Base-by-base conservation (phyloP, 1,140 invertebrate species). In the Wiebesia pumilae region DNA sequence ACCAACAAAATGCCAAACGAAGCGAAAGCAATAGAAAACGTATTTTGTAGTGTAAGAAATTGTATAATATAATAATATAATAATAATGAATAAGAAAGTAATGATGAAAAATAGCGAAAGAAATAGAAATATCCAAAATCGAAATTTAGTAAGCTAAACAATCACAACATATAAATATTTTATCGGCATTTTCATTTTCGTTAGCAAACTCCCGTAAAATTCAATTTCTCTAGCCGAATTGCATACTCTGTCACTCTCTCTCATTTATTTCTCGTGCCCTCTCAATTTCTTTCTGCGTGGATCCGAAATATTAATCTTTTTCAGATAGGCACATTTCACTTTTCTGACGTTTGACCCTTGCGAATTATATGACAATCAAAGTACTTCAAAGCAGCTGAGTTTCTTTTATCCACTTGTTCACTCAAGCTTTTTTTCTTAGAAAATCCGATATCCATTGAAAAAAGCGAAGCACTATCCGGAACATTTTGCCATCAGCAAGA, bases 141-240 rank as follows among this genome's bases (percentile, higher is more conserved):
- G 81, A 73, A 83, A 83, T 83, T 83, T 83, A 54, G 67, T n/a
- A 73, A 83, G 69, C 67, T 35, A 43, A 73, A 43, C 73, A 21
- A 67, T 47, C 62, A 47, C n/a, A 35, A 62, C 27, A 77, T 77
- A 84, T 84, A 84, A 84, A 84, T 84, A 84, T 84, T 84, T 84
- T 51, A 84, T 84, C 82, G 82, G 73, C 27, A 77, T 77, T 84
- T 84, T 84, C 82, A 84, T 84, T 84, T 84, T 77, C 82, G n/a
- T 33, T 71, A 35, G 51, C 82, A 77, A 38, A 24, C 71, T 73
- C 54, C 73, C 82, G 82, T 77, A 71, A 84, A 84, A 84, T 84
- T 84, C 82, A 73, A 84, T 84, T 84, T 75, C 67, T 58, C 69
- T 30, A 83, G 67, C n/a, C 81, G 80, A 65, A 82, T 82, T 81